phyloP scores from a whole-genome alignment of 2,888 invertebrate genomes.

The Seira sanloemensis region DNA sequence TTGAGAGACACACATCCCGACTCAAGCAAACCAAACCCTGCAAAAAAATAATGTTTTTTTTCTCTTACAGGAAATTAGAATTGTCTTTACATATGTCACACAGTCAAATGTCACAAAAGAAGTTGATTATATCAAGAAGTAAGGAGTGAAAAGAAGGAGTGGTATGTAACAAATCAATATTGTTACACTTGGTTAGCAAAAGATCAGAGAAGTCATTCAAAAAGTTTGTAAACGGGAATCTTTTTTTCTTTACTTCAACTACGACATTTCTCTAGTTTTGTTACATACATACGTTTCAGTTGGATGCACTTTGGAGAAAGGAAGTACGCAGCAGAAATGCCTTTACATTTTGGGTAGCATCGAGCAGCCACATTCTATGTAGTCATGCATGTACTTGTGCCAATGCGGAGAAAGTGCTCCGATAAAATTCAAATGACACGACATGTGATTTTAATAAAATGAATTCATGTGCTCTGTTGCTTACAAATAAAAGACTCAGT shows the following conservation, averaged over 20 bases:
- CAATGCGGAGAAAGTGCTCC: background rate
- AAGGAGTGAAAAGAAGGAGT: background rate
- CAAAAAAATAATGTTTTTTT: background rate
- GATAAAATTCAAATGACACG: background rate
- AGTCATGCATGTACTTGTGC: background rate
- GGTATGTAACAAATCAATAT: background rate
- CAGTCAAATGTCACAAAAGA: background rate
- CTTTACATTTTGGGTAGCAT: too few species aligned
- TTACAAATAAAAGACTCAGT: too few species aligned
- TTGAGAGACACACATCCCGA: constrained; percentile 94
- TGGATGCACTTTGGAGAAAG: background rate
- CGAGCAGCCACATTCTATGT: background rate
- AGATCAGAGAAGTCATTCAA: background rate
- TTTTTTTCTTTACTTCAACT: too few species aligned
- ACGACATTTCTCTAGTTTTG: background rate
- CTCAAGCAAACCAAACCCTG: constrained; percentile 95
- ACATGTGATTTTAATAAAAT: too few species aligned
- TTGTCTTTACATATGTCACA: background rate
- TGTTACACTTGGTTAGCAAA: too few species aligned
- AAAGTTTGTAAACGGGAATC: too few species aligned
- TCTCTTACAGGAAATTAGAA: constrained; percentile 44
- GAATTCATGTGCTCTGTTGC: too few species aligned
- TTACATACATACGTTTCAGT: background rate
- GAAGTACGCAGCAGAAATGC: background rate
- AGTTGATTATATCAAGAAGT: background rate